A percentile compares a stretch with the other conserved stretches of the same genome.
These are phyloP conservation scores for Myxocyprinus asiaticus DNA, from an alignment of 2,113 vertebrate species.

Conservation along the genomic window DNA sequence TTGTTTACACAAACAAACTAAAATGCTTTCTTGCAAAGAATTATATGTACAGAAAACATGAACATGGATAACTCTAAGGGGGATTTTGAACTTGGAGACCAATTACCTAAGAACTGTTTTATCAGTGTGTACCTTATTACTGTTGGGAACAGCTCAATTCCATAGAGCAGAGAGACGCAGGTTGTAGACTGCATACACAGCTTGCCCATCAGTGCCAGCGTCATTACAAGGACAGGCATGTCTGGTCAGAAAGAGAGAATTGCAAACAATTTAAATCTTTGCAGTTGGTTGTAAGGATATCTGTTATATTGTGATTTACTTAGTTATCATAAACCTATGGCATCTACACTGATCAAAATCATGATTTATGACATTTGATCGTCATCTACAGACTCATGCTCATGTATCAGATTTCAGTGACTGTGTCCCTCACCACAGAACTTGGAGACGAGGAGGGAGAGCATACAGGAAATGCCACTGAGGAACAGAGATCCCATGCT, in stretches of 20 bases:
- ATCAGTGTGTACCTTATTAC: slow-evolving; percentile 66
- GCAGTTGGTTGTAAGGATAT: background rate
- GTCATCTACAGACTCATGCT: background rate
- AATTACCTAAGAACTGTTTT: too few species aligned
- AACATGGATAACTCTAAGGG: too few species aligned
- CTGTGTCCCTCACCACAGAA: slow-evolving; percentile 56
- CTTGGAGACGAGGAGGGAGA: slow-evolving; percentile 67
- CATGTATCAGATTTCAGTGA: background rate
- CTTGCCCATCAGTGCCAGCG: slow-evolving; percentile 72
- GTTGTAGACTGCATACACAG: slow-evolving; percentile 68
- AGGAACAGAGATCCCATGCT: slow-evolving; percentile 68
- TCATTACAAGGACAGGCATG: slow-evolving; percentile 65
- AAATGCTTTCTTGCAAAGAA: too few species aligned
- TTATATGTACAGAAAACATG: too few species aligned
- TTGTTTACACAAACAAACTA: too few species aligned
- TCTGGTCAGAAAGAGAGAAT: slow-evolving; percentile 54
- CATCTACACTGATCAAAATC: background rate
- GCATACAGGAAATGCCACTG: slow-evolving; percentile 68
- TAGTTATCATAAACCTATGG: background rate
- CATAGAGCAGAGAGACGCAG: slow-evolving; percentile 68
- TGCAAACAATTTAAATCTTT: too few species aligned
- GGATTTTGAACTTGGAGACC: too few species aligned
- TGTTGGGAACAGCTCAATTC: slow-evolving; percentile 76
- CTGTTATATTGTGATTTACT: background rate
- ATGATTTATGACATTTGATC: background rate